A percentile compares a stretch with the other conserved stretches of the same genome.
Conservation (phyloP, 2,888 invertebrate species). For the Sesia apiformis region DNA sequence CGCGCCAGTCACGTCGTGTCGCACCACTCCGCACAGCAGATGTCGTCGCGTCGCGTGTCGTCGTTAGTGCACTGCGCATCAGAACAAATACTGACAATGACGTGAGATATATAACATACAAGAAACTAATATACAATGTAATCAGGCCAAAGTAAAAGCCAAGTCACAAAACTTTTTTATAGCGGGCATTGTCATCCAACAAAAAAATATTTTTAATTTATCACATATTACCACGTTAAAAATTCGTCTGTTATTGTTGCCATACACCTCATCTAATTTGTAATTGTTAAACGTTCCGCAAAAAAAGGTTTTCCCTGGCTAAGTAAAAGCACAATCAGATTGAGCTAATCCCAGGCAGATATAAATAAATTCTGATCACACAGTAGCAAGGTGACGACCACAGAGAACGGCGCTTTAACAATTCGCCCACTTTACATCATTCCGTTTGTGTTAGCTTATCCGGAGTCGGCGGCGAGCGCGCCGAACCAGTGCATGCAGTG, state of each 20-base stretch:
- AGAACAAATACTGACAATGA: background rate
- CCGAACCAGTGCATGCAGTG: too few relatives aligned
- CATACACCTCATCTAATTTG: slow-evolving; percentile 25
- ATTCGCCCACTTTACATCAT: slow-evolving; percentile 19
- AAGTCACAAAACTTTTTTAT: too few relatives aligned
- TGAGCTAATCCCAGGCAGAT: slow-evolving; percentile 58
- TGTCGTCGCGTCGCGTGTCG: too few relatives aligned
- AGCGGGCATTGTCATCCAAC: too few relatives aligned
- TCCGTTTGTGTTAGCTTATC: background rate
- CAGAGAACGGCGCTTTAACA: slow-evolving; percentile 9
- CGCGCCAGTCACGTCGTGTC: slow-evolving; percentile 28
- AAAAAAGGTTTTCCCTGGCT: slow-evolving; percentile 63
- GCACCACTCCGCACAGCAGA: slow-evolving; percentile 16
- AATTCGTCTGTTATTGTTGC: too few relatives aligned
- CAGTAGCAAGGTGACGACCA: slow-evolving; percentile 11
- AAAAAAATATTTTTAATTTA: too few relatives aligned
- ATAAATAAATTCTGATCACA: slow-evolving; percentile 69
- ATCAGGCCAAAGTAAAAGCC: too few relatives aligned
- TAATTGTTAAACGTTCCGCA: slow-evolving; percentile 56
- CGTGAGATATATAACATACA: background rate
- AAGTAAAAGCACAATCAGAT: slow-evolving; percentile 57
- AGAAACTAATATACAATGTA: too few relatives aligned
- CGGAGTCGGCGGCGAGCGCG: background rate
- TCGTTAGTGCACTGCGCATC: slow-evolving; percentile 2
- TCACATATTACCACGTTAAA: too few relatives aligned